These are phyloP conservation scores for Pinna nobilis DNA, from an alignment of 1,140 invertebrate genomes.

Conservation along the genomic window DNA sequence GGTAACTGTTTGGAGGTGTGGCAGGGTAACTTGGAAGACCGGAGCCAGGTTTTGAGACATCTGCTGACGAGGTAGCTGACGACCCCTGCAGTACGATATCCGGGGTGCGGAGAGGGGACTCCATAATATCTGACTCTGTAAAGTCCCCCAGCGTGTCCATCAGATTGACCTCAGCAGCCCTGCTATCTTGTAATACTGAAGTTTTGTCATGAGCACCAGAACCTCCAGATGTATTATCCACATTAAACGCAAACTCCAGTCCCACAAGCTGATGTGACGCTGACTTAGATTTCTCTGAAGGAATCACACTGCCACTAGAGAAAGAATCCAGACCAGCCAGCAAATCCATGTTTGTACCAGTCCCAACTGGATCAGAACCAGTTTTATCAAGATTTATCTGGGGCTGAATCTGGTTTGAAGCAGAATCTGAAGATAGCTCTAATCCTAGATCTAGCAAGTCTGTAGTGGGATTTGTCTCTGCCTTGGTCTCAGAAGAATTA, in stretches of 20 bases:
- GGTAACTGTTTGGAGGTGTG: constrained; percentile 36
- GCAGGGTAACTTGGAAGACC: constrained; percentile 53
- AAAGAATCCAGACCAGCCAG: not conserved
- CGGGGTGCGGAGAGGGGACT: constrained; percentile 6
- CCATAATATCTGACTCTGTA: constrained; percentile 28
- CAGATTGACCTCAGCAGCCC: not conserved
- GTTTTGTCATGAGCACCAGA: not conserved
- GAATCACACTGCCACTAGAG: not conserved
- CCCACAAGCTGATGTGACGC: not conserved
- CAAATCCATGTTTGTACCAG: constrained; percentile 3
- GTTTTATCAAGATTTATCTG: too few relatives aligned
- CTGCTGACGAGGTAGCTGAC: constrained; percentile 14
- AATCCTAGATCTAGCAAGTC: not conserved
- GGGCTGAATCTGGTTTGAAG: not conserved
- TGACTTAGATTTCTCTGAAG: not conserved
- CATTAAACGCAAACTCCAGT: too few relatives aligned
- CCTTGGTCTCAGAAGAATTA: not conserved
- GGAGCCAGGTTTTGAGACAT: constrained; percentile 46
- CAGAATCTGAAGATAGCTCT: not conserved
- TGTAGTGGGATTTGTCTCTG: not conserved
- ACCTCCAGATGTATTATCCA: not conserved
- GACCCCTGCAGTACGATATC: constrained; percentile 18
- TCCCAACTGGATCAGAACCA: too few relatives aligned
- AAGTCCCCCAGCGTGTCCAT: constrained; percentile 17
- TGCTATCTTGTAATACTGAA: not conserved